Evolutionary conservation across 2,797 vertebrate species (phyloP).

Genomic region (Schizopygopsis malacanthus): DNA sequence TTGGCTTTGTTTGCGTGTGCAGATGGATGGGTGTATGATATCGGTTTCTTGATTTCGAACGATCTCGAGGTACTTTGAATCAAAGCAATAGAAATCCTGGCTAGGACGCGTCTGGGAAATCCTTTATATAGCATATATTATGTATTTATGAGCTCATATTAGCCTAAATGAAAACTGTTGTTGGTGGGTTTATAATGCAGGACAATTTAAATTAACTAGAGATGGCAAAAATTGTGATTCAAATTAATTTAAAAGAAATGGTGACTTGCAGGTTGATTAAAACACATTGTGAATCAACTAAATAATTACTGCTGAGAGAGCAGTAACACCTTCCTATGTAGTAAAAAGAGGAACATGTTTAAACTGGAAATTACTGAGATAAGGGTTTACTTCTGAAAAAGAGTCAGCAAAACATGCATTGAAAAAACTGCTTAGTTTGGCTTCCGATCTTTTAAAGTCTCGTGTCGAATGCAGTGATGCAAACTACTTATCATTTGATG

Average conservation of each 20-base stretch:
- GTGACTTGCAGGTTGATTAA: not conserved
- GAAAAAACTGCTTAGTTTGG: not conserved
- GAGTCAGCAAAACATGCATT: not conserved
- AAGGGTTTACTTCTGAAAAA: not conserved
- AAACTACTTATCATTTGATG: not conserved
- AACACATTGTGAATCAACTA: not conserved
- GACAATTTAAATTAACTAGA: not conserved
- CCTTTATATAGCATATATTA: not conserved
- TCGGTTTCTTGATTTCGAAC: too few species aligned
- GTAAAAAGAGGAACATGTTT: not conserved
- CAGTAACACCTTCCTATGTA: not conserved
- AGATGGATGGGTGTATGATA: too few species aligned
- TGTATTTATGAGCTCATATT: not conserved
- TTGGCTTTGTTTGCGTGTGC: too few species aligned
- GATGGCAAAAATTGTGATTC: not conserved
- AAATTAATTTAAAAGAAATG: not conserved
- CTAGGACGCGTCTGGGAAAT: too few species aligned
- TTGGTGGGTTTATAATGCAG: not conserved
- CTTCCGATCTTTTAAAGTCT: not conserved
- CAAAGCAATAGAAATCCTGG: too few species aligned
- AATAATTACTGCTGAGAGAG: not conserved
- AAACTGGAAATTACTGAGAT: not conserved
- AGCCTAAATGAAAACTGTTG: not conserved
- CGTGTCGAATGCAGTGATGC: not conserved
- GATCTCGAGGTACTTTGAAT: too few species aligned